Base-by-base conservation (phyloP, 1,140 invertebrate genomes). In the Ctenoplectra terminalis region DNA sequence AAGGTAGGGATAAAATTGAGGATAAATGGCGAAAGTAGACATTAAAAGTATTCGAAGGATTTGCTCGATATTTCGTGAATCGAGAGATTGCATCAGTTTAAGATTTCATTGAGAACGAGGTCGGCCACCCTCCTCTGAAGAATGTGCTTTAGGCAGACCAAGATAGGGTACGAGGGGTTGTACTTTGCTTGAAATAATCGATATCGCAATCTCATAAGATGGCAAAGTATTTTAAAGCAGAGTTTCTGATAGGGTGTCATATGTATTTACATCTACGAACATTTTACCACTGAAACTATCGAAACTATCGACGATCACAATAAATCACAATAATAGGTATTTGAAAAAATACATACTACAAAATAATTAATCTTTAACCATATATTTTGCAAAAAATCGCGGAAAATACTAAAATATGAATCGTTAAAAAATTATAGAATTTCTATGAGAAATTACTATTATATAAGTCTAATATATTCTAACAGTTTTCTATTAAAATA, bases 61-160 rank as follows among this genome's bases (percentile, higher is more conserved):
- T 63, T 34, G 64, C 37, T 70, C 56, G 34, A 85, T 85, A 70
- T 70, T 73, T 70, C 31, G 64, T 37, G 70, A 70, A 70, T 40
- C 70, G 17, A 48, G 56, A 29, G 69, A 70, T 50, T 34, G 50
- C 43, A 60, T 75, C 71, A 15, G 63, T 71, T 23, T 70, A 74
- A 81, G 77, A 81, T 86, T 86, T 86, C 82, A 85, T 86, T 86
- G 69, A 81, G 72, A 61, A 80, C 69, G 46, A 66, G 80, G 54
- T 82, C 46, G 52, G 52, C 52, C 52, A 85, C 78, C 82, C 83
- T 86, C 54, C 56, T 34, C 60, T 34, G 64, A 81, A 81, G 84
- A 86, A 86, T 86, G 78, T 43, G 66, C 72, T 72, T 81, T 43
- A 50, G 71, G 37, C 73, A 71, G 50, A 63, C 60, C 67, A 17